These are phyloP conservation scores for Heliocidaris erythrogramma DNA, from an alignment of 35 echinoderm and acorn worm species.

Conservation along the genomic window DNA sequence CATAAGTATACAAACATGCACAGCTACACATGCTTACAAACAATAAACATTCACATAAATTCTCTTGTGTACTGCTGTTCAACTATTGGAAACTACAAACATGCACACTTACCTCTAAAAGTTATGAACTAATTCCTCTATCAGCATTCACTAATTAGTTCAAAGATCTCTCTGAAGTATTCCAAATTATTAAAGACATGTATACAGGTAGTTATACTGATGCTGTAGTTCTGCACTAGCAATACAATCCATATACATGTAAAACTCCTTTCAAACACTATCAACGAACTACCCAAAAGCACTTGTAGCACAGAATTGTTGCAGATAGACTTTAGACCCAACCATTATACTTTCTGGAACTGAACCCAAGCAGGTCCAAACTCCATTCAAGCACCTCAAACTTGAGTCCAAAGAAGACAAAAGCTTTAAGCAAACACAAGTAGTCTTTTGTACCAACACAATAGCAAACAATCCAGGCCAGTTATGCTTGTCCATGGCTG, in stretches of 20 bases:
- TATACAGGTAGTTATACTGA: not conserved
- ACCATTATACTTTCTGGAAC: not conserved
- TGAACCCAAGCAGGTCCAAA: not conserved
- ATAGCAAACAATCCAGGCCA: not conserved
- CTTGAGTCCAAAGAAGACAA: not conserved
- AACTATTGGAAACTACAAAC: too few relatives aligned
- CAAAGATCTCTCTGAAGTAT: not conserved
- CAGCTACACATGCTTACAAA: too few relatives aligned
- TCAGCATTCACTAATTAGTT: too few relatives aligned
- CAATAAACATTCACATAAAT: too few relatives aligned
- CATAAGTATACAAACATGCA: too few relatives aligned
- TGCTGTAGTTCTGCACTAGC: not conserved
- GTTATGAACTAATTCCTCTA: too few relatives aligned
- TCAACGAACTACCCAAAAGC: not conserved
- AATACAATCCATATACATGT: not conserved
- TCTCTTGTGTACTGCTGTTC: too few relatives aligned
- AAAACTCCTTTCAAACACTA: not conserved
- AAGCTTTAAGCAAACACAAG: not conserved
- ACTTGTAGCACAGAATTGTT: not conserved
- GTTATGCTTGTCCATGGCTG: not conserved
- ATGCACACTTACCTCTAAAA: too few relatives aligned
- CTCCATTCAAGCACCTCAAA: not conserved
- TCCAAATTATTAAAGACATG: not conserved
- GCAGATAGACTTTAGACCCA: not conserved
- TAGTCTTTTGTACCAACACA: not conserved